Base-by-base conservation (phyloP, 92 coral and sea anemone species). In the Epizoanthus scotinus region DNA sequence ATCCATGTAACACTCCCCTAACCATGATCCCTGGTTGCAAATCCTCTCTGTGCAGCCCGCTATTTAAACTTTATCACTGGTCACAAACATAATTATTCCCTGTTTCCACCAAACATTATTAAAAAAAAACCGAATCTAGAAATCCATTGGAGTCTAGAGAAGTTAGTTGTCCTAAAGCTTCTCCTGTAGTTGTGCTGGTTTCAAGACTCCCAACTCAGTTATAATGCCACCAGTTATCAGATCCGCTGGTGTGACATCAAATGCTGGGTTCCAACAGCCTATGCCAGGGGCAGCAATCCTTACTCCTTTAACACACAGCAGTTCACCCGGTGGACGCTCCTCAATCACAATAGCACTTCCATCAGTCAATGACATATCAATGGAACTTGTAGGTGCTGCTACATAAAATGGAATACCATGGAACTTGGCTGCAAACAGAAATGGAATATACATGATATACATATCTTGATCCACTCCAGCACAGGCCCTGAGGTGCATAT, bases 261-360 rank as follows among this genome's bases (percentile, higher is more conserved):
- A 95, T 9, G 98, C 98, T 27, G 98, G 98, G 82, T 95, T 95
- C 98, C 98, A 95, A 53, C 95, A 90, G 44, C 65, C 84, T 58
- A 95, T 89, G 58, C 93, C 93, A 49, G 93, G 85, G 15, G 98
- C 95, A 14, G 98, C 98, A 78, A 89, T 87, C 40, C 87, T 89
- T 21, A 85, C 44, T 7, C 94, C 97, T 47, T 82, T 80, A 53
- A 90, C 38, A n/a, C 70, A 72, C 3, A 98, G 89, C 25, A 95
- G 86, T 72, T 95, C 98, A 19, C 88, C 78, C 7, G 81, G 82
- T 9, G 97, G 90, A 24, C 98, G 86, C 71, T 95, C 93, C 72
- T 95, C 98, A 61, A 95, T 95, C 71, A 68, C 85, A 49, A 95
- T 95, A 27, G 86, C 90, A 19, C 78, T 70, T 61, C 98, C 98